Evolutionary conservation across 2,888 invertebrate genomes (phyloP).

Genomic region (Chorisops tibialis): DNA sequence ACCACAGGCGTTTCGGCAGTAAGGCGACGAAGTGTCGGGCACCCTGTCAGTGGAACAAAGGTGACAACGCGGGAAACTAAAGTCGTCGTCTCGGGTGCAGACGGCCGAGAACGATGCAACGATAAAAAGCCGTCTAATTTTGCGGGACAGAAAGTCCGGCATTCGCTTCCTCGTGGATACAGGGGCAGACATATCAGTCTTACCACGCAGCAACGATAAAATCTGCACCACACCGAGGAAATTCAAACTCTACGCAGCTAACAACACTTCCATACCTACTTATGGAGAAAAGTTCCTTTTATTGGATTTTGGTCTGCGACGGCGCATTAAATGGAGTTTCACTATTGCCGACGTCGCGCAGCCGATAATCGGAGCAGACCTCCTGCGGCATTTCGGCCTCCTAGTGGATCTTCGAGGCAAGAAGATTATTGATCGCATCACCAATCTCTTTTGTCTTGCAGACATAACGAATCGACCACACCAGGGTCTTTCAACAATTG

Average conservation of each 20-base stretch:
- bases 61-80: background rate
- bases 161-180: background rate
- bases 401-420: slow-evolving; percentile 13
- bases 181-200: background rate
- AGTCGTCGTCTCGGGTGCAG: background rate
- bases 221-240: background rate
- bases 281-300: slow-evolving; percentile 1
- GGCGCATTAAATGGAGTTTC: slow-evolving; percentile 14
- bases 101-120: background rate
- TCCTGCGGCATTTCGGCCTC: slow-evolving; percentile 8
- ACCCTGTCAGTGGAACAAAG: background rate
- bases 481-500: background rate
- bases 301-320: slow-evolving; percentile 5
- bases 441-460: background rate
- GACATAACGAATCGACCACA: background rate
- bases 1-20: background rate
- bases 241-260: slow-evolving; percentile 6
- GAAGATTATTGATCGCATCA: slow-evolving; percentile 6
- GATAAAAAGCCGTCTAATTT: background rate
- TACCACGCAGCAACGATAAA: background rate
- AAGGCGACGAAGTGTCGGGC: background rate
- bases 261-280: slow-evolving; percentile 13
- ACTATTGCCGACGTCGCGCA: slow-evolving; percentile 23
- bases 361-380: slow-evolving; percentile 26
- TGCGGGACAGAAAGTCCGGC: background rate